Evolutionary conservation across 2,113 vertebrate genomes (phyloP), one percentile per base, ranked within the genome.

Genomic region (Nothoprocta perdicaria): DNA sequence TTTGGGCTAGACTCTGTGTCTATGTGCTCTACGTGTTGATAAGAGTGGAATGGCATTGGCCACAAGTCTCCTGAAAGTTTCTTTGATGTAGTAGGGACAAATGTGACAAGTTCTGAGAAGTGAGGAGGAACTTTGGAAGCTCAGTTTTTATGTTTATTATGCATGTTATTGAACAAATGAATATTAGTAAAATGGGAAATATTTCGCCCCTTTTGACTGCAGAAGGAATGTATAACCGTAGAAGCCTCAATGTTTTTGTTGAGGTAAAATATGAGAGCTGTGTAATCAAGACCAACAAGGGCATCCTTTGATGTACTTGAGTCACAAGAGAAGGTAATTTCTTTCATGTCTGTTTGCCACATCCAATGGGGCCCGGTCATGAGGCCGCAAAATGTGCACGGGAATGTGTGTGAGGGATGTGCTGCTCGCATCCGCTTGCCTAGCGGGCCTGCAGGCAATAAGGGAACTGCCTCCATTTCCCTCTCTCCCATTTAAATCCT

Each of bases 381-480:
- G 16, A 63, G 41, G 5, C 17, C 11, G 71, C 9, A 83, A 77
- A 67, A 4, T 21, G 2, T 9, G 33, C 15, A 10, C 31, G 16
- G 16, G 14, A 33, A 22, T 68, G 43, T 68, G 22, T 23, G 31
- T 35, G 27, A 14, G 41, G 21, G 31, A 22, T 0, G 0, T 1
- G 1, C 8, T 68, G 23, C 4, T 63, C 84, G 27, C 15, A 18
- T 57, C 53, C 29, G 14, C 53, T 80, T 75, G 38, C 15, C 23
- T 48, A 62, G 10, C 6, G 58, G 43, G 60, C 40, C 9, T 60
- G 41, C 9, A 62, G 5, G 6, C 11, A 77, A 29, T 45, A 69
- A 80, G 14, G 27, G 71, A 55, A 41, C 24, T 41, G 38, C 2
- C 6, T 38, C 31, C 6, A 21, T 62, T 73, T 26, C 8, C 53